Base-by-base conservation (phyloP, 1,140 invertebrate genomes). In the Sitodiplosis mosellana region DNA sequence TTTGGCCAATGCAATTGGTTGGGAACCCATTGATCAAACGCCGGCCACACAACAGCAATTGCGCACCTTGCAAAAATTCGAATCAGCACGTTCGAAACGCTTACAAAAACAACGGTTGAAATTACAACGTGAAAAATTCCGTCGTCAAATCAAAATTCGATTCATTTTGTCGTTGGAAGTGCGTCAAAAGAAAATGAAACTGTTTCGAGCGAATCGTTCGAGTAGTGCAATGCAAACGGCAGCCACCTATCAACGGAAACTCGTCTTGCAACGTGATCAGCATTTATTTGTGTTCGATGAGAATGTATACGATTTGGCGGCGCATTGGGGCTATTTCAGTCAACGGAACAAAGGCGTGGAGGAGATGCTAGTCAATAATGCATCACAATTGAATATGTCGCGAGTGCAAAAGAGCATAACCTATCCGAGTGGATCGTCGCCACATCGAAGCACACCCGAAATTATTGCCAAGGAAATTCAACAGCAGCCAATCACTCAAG, bases 91-190 rank as follows among this genome's bases (percentile, higher is more conserved):
- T 7, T 57, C 60, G 33, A 61, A 62, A 53, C 56, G 56, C 0
- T 51, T 58, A 4, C 51, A 58, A 0, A 33, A 60, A 46, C 54
- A 59, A 37, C 54, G 53, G 1, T n/a, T 38, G 52, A 53, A 2
- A 49, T 53, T 8, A 49, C 48, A 21, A 51, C 55, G 38, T 42
- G 10, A 34, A 27, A 27, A 27, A 27, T 27, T 27, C 10, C 27
- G 34, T 14, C 49, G 58, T 2, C 48, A 59, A 45, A 60, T 61
- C 2, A 57, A 60, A 1, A 58, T 62, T 0, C 60, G 60, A 14
- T 48, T 62, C 7, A 56, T 62, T 45, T 62, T 62, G 51, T 61
- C 58, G 46, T 58, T 62, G 19, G 60, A 62, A 46, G 38, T 62
- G 51, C 56, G 60, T 2, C 60, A 62, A 51, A 61, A 59, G 45